Base-by-base conservation (phyloP, 1,140 invertebrate genomes). In the Ectropis grisescens region DNA sequence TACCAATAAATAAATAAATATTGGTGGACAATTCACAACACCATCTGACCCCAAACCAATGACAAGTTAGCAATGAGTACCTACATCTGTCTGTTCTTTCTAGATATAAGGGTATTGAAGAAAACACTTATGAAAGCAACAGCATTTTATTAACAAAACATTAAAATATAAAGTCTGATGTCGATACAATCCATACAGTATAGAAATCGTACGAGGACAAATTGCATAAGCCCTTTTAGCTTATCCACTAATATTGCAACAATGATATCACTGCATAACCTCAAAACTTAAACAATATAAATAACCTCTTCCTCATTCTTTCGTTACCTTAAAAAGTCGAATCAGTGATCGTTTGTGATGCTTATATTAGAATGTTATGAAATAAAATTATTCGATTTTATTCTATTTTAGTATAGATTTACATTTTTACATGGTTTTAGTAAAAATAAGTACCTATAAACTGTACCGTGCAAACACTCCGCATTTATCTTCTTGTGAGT, bases 211-310 rank as follows among this genome's bases (percentile, higher is more conserved):
- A 19, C 16, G 16, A 19, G 16, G 16, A 19, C 16, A 19, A 4
- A 36, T 43, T 40, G 58, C 54, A 55, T 51, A 65, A 55, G 55
- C 38, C 47, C 42, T 31, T 34, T 42, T 56, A 59, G 51, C 65
- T 70, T 69, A 61, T 39, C 3, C 62, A 61, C 67, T 74, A 79
- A 58, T 79, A 79, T 79, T 79, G 70, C 74, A 79, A 79, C 66
- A 60, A 55, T 58, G 54, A 50, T 70, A 79, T 79, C 74, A 79
- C 74, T 69, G 69, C 64, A 67, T 58, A 19, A 19, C 3, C 3
- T 19, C 8, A 19, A 44, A 37, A 25, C 24, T 22, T 43, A 33
- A 37, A 26, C 31, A 49, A 38, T 33, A 32, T 16, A 38, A 37
- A 25, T 58, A 55, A 57, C 44, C 39, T 37, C 46, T 19, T 33